phyloP scores from a whole-genome alignment of 2,113 vertebrate species.

The Brachyhypopomus occidentalis region DNA sequence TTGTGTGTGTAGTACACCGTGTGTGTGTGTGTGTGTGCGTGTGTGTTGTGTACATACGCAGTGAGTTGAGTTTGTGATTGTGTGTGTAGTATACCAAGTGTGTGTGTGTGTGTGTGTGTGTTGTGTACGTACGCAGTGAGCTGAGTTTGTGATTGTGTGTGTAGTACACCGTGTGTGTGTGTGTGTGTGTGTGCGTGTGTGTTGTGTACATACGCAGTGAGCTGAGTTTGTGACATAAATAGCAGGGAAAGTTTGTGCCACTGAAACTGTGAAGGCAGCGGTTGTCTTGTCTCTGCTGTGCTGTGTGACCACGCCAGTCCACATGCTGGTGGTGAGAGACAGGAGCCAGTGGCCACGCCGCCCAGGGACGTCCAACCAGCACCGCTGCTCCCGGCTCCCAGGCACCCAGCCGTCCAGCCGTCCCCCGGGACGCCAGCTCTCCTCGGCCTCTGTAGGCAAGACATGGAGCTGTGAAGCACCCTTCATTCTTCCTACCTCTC shows the following conservation, averaged over 20 bases:
- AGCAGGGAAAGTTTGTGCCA: slow-evolving; percentile 42
- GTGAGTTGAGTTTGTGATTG: not conserved
- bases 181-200: slow-evolving; percentile 56
- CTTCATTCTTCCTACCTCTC: too few species aligned
- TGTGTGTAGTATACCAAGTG: slow-evolving; percentile 8
- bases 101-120: slow-evolving; percentile 54
- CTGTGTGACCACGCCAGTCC: not conserved
- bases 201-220: slow-evolving; percentile 48
- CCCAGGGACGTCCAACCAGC: too few species aligned
- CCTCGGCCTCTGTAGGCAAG: too few species aligned
- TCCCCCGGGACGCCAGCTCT: too few species aligned
- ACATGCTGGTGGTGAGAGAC: not conserved
- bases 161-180: slow-evolving; percentile 33
- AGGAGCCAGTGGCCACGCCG: not conserved
- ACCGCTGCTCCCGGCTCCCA: too few species aligned
- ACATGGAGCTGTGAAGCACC: too few species aligned
- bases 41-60: too few species aligned
- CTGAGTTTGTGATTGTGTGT: slow-evolving; percentile 14
- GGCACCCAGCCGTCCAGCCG: too few species aligned
- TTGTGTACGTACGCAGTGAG: slow-evolving; percentile 47
- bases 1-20: slow-evolving; percentile 3
- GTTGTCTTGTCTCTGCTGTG: not conserved
- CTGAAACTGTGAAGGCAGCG: slow-evolving; percentile 22
- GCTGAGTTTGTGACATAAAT: slow-evolving; percentile 23
- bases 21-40: slow-evolving; percentile 9